Evolutionary conservation across 2,797 vertebrate genomes (phyloP).

Genomic region (Malacoctenus gilli): DNA sequence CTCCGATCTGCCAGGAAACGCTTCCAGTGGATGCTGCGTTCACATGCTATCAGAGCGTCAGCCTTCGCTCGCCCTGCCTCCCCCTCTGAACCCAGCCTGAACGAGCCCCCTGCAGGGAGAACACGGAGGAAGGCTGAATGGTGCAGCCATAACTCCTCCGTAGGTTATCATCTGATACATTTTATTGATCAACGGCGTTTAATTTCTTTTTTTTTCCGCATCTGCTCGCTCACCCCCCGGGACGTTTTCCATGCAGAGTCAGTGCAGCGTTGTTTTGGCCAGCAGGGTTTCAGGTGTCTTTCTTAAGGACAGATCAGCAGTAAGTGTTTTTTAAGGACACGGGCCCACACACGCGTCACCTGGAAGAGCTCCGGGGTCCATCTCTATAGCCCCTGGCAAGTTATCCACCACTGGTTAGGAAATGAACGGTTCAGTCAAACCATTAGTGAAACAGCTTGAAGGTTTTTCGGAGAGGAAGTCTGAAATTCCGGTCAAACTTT

Average conservation of each 20-base stretch:
- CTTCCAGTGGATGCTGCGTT: constrained; percentile 8
- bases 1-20: constrained; percentile 10
- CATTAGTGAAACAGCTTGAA: too few species aligned
- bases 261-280: constrained; percentile 14
- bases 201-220: constrained; percentile 5
- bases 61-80: neutral
- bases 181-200: constrained; percentile 33
- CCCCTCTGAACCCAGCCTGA: neutral
- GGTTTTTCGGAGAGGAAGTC: too few species aligned
- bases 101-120: neutral
- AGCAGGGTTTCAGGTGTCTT: constrained; percentile 5
- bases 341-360: too few species aligned
- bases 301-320: constrained; percentile 8
- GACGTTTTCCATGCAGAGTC: constrained; percentile 18
- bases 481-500: too few species aligned
- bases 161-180: constrained; percentile 23
- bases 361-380: constrained; percentile 6
- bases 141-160: neutral
- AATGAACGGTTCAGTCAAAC: too few species aligned
- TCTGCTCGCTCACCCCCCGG: constrained; percentile 9
- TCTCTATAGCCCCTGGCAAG: too few species aligned
- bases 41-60: neutral
- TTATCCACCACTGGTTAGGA: too few species aligned
- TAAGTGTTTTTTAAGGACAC: constrained; percentile 3
- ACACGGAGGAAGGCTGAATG: neutral